Evolutionary conservation across 2,113 vertebrate species (phyloP).

Genomic region (Parotia lawesii): DNA sequence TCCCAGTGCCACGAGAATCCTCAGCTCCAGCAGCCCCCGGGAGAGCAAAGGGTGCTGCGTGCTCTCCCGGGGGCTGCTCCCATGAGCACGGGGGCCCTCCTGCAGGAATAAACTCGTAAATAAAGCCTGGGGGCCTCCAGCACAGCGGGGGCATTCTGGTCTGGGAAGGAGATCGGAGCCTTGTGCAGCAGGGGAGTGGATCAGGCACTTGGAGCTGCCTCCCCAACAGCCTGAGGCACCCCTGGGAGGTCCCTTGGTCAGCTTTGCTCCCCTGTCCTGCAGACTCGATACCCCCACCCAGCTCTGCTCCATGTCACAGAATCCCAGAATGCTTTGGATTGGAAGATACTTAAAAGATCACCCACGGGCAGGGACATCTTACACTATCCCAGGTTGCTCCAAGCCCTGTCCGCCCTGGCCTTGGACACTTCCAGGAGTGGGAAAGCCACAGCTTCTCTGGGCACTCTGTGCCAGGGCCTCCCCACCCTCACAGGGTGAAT

Average conservation of each 20-base stretch:
- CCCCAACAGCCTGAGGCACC: not conserved
- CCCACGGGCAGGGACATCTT: not conserved
- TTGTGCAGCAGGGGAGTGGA: not conserved
- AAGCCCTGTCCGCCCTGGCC: fast-evolving
- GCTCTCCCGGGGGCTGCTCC: not conserved
- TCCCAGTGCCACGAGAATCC: conserved; percentile 6
- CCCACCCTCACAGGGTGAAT: not conserved
- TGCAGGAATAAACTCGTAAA: not conserved
- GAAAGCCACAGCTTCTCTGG: not conserved
- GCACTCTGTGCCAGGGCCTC: not conserved
- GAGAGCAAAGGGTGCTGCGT: not conserved
- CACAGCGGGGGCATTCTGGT: fast-evolving
- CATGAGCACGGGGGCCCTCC: fast-evolving
- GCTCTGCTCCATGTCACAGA: not conserved
- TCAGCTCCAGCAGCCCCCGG: not conserved
- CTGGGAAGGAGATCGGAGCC: not conserved
- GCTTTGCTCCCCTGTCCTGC: not conserved
- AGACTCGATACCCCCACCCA: fast-evolving
- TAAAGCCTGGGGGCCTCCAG: fast-evolving
- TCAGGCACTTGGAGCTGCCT: not conserved
- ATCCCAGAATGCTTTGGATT: not conserved
- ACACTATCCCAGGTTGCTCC: no score
- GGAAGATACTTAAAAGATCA: not conserved
- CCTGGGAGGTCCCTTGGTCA: not conserved
- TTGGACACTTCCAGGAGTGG: not conserved